A percentile compares a stretch with the other conserved stretches of the same genome.
phyloP scores from a whole-genome alignment of 2,888 invertebrate species.

The Pseudoips prasinana region DNA sequence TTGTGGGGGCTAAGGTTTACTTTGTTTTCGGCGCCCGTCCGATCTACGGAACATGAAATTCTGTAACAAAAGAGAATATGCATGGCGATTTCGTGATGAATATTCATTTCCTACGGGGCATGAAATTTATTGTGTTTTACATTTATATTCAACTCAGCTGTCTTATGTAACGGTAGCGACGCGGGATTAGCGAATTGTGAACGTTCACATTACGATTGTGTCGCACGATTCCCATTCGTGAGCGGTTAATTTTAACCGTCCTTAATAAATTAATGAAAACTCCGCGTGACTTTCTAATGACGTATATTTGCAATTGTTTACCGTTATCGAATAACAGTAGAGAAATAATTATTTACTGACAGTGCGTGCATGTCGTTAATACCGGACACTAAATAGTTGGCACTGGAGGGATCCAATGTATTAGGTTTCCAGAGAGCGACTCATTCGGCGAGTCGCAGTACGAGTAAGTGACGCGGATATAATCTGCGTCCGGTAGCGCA shows the following conservation, averaged over 20 bases:
- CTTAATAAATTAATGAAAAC: slow-evolving; percentile 67
- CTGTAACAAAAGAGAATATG: slow-evolving; percentile 79
- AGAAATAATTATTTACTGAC: slow-evolving; percentile 26
- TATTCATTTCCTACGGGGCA: slow-evolving; percentile 83
- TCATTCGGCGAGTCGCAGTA: too few relatives aligned
- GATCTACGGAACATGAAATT: slow-evolving; percentile 67
- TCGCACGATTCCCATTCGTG: slow-evolving; percentile 64
- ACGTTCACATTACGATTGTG: slow-evolving; percentile 71
- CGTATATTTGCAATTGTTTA: slow-evolving; percentile 49
- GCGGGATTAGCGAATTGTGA: slow-evolving; percentile 80
- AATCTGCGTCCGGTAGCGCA: slow-evolving; percentile 4
- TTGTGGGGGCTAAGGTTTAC: slow-evolving; percentile 55
- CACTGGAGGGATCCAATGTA: slow-evolving; percentile 1
- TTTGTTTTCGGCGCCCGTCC: slow-evolving; percentile 41
- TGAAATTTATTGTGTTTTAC: slow-evolving; percentile 83
- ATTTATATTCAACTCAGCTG: slow-evolving; percentile 81
- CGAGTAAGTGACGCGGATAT: too few relatives aligned
- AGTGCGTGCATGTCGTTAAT: slow-evolving; percentile 13
- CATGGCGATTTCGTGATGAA: slow-evolving; percentile 83
- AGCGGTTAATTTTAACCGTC: slow-evolving; percentile 63
- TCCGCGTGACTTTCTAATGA: slow-evolving; percentile 64
- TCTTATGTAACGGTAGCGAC: slow-evolving; percentile 81
- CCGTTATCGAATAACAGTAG: slow-evolving; percentile 51
- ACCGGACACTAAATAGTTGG: slow-evolving; percentile 3
- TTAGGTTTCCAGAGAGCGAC: not conserved